Evolutionary conservation across 2,113 vertebrate species (phyloP).

Genomic region (Takifugu bimaculatus): DNA sequence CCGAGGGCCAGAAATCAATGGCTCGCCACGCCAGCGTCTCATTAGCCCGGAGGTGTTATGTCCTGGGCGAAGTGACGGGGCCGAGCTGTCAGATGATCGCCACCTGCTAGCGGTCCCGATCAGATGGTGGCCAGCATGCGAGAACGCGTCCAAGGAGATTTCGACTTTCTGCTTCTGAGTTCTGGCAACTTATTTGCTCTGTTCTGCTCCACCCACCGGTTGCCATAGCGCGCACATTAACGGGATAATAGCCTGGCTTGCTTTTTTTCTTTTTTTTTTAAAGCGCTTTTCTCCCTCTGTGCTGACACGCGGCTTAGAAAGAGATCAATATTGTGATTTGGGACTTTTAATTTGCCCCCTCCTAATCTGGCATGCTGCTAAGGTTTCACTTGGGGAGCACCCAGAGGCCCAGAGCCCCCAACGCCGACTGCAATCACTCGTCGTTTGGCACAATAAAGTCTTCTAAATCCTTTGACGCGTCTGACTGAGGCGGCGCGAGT

Average conservation of each 20-base stretch:
- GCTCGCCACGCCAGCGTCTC: conserved; percentile 55
- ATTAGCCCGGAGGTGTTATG: conserved; percentile 55
- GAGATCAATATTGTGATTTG: conserved; percentile 22
- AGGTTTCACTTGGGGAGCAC: conserved; percentile 7
- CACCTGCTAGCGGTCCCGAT: conserved; percentile 41
- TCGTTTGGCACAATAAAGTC: conserved; percentile 18
- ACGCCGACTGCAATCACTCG: conserved; percentile 7
- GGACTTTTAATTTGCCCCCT: conserved; percentile 10
- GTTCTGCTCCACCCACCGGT: too few relatives aligned
- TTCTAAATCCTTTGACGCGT: conserved; percentile 28
- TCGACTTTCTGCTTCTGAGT: neutral
- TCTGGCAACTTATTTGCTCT: neutral
- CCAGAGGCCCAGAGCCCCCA: conserved; percentile 15
- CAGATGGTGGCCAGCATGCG: conserved; percentile 4
- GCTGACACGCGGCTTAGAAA: neutral
- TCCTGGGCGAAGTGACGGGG: conserved; percentile 36
- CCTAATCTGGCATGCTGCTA: conserved; percentile 13
- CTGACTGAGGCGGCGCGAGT: conserved; percentile 30
- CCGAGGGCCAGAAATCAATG: conserved; percentile 58
- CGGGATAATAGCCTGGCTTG: neutral
- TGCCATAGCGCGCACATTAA: neutral
- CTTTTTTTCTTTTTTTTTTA: neutral
- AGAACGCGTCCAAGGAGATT: conserved; percentile 2
- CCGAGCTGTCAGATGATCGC: conserved; percentile 45
- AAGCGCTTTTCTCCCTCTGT: neutral